phyloP scores from a whole-genome alignment of 1,140 invertebrate genomes.

The Drosophila busckii region DNA sequence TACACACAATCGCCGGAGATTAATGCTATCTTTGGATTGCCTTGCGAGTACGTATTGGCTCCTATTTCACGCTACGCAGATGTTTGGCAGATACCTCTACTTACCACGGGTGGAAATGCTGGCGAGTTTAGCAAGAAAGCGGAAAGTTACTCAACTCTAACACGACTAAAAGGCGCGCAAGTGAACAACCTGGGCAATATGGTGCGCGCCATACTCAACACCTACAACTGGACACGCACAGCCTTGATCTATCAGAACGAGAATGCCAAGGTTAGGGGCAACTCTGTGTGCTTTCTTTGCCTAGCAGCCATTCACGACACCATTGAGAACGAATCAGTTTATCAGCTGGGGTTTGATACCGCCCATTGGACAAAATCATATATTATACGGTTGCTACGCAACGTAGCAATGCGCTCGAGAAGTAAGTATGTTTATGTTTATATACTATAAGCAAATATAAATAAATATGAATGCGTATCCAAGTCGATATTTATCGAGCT shows the following conservation, averaged over 20 bases:
- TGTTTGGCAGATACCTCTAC: slow-evolving; percentile 92
- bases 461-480: neutral
- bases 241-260: slow-evolving; percentile 85
- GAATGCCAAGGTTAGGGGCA: slow-evolving; percentile 80
- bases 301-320: slow-evolving; percentile 83
- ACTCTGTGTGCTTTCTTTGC: slow-evolving; percentile 86
- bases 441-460: neutral
- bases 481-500: too few species aligned
- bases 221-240: slow-evolving; percentile 85
- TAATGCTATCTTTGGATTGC: slow-evolving; percentile 93
- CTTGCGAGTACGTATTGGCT: slow-evolving; percentile 94
- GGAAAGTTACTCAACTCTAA: slow-evolving; percentile 86
- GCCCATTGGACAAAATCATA: slow-evolving; percentile 75
- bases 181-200: slow-evolving; percentile 85
- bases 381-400: slow-evolving; percentile 83
- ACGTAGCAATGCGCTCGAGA: slow-evolving; percentile 84
- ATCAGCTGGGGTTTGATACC: slow-evolving; percentile 83
- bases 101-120: slow-evolving; percentile 91
- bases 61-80: slow-evolving; percentile 92
- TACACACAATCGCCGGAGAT: slow-evolving; percentile 79
- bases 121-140: slow-evolving; percentile 82
- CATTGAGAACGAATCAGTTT: slow-evolving; percentile 78
- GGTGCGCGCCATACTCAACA: slow-evolving; percentile 83
- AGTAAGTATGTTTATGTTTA: slow-evolving; percentile 84
- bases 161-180: slow-evolving; percentile 91